Conservation (phyloP, 2,888 invertebrate species). For the Drosophila ezoana region DNA sequence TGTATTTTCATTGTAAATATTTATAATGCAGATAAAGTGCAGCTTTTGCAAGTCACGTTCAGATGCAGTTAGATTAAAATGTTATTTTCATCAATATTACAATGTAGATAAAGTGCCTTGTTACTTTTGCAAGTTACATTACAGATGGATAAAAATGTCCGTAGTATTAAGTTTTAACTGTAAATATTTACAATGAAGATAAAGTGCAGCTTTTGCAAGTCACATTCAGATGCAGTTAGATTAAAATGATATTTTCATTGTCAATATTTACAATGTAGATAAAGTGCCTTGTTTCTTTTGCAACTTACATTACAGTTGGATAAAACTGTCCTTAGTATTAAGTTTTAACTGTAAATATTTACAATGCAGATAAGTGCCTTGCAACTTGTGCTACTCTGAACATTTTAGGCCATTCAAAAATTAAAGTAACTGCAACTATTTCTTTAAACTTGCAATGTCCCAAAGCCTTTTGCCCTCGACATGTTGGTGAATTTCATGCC, state of each 20-base stretch:
- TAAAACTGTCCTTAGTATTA: too few species aligned
- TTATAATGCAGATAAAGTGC: too few species aligned
- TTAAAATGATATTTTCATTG: too few species aligned
- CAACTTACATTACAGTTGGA: too few species aligned
- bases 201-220: too few species aligned
- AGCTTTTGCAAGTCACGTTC: too few species aligned
- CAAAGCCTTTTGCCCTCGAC: background rate
- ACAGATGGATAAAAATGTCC: too few species aligned
- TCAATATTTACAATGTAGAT: too few species aligned
- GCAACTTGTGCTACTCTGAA: background rate
- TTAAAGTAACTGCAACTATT: background rate
- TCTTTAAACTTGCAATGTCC: background rate
- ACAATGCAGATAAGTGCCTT: background rate
- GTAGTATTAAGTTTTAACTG: background rate
- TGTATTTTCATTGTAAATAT: too few species aligned
- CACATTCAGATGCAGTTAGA: background rate
- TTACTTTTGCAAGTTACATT: too few species aligned
- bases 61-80: background rate
- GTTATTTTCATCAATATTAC: too few species aligned
- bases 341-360: background rate
- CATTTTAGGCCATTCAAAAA: background rate
- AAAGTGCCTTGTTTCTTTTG: background rate
- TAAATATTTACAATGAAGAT: background rate
- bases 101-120: background rate
- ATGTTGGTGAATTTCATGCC: background rate